phyloP scores from a whole-genome alignment of 1,140 invertebrate genomes.

The Liolophura sinensis region DNA sequence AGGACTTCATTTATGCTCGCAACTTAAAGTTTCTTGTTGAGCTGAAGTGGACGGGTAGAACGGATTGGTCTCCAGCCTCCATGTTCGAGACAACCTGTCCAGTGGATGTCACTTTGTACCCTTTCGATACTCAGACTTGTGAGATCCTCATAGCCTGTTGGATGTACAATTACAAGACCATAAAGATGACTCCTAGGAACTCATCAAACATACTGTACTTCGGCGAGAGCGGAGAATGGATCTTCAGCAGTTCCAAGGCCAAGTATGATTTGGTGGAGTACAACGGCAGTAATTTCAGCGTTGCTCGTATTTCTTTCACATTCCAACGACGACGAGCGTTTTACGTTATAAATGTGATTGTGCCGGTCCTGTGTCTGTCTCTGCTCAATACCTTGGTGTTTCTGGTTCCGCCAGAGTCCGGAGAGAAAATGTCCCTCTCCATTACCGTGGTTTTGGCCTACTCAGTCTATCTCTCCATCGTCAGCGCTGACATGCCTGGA shows the following conservation, averaged over 20 bases:
- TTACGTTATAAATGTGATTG: slow-evolving; percentile 33
- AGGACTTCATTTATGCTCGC: too few relatives aligned
- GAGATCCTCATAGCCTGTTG: slow-evolving; percentile 96
- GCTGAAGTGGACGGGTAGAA: slow-evolving; percentile 82
- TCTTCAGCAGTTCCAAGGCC: too few relatives aligned
- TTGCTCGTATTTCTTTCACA: slow-evolving; percentile 1
- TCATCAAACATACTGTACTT: too few relatives aligned
- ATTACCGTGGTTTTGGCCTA: slow-evolving; percentile 40
- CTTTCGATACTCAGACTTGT: slow-evolving; percentile 92
- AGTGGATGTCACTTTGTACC: slow-evolving; percentile 68
- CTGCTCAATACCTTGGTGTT: slow-evolving; percentile 36
- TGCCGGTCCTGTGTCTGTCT: slow-evolving; percentile 33
- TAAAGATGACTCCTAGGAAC: slow-evolving; percentile 6
- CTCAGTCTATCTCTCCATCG: slow-evolving; percentile 34
- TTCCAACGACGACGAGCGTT: slow-evolving; percentile 12
- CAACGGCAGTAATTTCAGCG: too few relatives aligned
- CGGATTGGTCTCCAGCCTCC: slow-evolving; percentile 92
- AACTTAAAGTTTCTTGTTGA: not conserved
- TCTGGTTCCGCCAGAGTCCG: slow-evolving; percentile 30
- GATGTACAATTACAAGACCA: slow-evolving; percentile 70
- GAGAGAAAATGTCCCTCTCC: slow-evolving; percentile 39
- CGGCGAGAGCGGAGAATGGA: too few relatives aligned
- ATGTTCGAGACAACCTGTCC: slow-evolving; percentile 93
- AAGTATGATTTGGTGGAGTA: too few relatives aligned
- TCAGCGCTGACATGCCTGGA: slow-evolving; percentile 36